A percentile compares a stretch with the other conserved stretches of the same genome.
Conservation (phyloP, 1,140 invertebrate species). For the Listronotus bonariensis region DNA sequence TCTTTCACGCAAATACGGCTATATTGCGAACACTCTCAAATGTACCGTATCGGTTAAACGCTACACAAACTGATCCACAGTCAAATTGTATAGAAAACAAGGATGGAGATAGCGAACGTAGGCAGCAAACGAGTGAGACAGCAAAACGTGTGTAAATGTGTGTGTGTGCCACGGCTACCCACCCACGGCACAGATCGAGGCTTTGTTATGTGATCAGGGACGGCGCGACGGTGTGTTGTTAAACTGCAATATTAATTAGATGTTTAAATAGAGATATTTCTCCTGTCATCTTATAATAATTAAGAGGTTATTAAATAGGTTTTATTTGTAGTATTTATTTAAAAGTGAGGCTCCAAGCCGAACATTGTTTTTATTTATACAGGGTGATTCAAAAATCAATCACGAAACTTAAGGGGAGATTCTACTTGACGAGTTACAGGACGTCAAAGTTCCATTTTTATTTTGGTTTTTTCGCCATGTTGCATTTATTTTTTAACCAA, state of each 20-base stretch:
- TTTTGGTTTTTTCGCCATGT: too few species aligned
- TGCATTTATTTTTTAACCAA: too few species aligned
- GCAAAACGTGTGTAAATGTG: slow-evolving; percentile 8
- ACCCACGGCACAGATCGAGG: slow-evolving; percentile 21
- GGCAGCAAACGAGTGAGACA: neutral
- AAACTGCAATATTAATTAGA: slow-evolving; percentile 13
- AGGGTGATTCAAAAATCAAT: too few species aligned
- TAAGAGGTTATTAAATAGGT: too few species aligned
- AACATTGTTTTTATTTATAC: too few species aligned
- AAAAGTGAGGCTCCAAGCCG: too few species aligned
- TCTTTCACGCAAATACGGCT: neutral
- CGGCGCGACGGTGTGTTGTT: slow-evolving; percentile 1
- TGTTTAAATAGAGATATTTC: slow-evolving; percentile 4
- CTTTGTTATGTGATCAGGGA: slow-evolving; percentile 20
- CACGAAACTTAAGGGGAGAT: too few species aligned
- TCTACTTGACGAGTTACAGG: too few species aligned
- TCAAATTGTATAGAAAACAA: slow-evolving; percentile 16
- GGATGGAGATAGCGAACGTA: neutral
- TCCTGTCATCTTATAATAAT: too few species aligned
- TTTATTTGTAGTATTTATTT: too few species aligned
- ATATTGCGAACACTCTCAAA: slow-evolving; percentile 6
- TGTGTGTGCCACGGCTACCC: slow-evolving; percentile 24
- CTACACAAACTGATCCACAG: slow-evolving; percentile 27
- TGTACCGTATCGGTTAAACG: slow-evolving; percentile 24
- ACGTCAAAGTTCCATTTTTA: too few species aligned